phyloP scores from a whole-genome alignment of 2,888 invertebrate genomes.

The Hesperia comma region DNA sequence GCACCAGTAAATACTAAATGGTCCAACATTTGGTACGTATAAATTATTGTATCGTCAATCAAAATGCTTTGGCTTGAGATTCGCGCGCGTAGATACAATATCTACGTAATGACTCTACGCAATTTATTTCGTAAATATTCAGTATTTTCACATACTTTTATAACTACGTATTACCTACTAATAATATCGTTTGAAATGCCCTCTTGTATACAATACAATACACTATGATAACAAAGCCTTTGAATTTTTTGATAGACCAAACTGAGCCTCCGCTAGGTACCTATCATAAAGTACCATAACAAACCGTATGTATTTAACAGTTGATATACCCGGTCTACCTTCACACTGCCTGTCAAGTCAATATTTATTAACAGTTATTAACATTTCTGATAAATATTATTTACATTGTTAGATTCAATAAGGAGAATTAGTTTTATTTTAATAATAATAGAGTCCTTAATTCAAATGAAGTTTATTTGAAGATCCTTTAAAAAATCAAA shows the following conservation, averaged over 20 bases:
- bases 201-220: background rate
- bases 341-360: no score
- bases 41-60: conserved; percentile 12
- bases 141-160: background rate
- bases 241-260: background rate
- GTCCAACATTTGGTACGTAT: conserved; percentile 18
- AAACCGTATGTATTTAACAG: no score
- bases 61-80: conserved; percentile 3
- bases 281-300: no score
- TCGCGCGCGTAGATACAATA: background rate
- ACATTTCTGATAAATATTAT: no score
- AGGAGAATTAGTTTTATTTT: no score
- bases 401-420: no score
- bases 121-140: conserved; percentile 2
- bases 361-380: no score
- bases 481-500: no score
- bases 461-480: no score
- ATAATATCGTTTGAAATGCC: background rate
- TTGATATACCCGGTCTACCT: no score
- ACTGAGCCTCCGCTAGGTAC: background rate
- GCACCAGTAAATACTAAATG: conserved; percentile 1
- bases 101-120: conserved; percentile 6
- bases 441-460: no score
- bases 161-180: background rate
- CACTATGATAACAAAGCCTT: no score